Percentiles rank a stretch among this genome's conserved stretches.
Evolutionary conservation across 2,888 invertebrate species (phyloP).

Genomic region (Ochropleura leucogaster): DNA sequence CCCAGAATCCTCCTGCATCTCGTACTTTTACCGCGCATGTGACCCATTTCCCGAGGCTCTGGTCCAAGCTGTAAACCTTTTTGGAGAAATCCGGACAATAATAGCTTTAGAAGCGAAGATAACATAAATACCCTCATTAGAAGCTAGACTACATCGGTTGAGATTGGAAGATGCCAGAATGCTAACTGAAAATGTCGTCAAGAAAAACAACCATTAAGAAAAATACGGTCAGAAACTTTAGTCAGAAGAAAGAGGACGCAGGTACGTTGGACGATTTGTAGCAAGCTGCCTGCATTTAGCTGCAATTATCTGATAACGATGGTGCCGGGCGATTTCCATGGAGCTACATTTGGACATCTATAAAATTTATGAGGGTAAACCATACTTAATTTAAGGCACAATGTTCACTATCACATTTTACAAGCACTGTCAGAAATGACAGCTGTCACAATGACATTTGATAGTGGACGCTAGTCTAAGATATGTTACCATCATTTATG

Average conservation of each 20-base stretch:
- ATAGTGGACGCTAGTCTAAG: not conserved
- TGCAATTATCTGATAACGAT: no score
- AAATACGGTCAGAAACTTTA: not conserved
- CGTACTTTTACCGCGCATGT: not conserved
- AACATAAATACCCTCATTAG: not conserved
- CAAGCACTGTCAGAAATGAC: constrained; percentile 10
- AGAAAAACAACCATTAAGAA: not conserved
- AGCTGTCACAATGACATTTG: not conserved
- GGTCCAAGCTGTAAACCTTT: constrained; percentile 13
- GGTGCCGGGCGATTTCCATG: not conserved
- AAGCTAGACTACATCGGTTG: not conserved
- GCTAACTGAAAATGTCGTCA: not conserved
- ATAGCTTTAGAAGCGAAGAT: constrained; percentile 2
- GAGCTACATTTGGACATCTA: not conserved
- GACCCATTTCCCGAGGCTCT: not conserved
- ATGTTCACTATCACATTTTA: not conserved
- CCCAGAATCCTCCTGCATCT: not conserved
- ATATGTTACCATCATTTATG: not conserved
- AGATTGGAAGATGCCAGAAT: not conserved
- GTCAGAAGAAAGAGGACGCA: not conserved
- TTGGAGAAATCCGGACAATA: not conserved
- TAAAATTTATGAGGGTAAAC: not conserved
- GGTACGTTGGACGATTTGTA: not conserved
- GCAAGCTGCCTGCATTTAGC: not conserved
- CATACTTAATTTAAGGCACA: not conserved